A percentile compares a stretch with the other conserved stretches of the same genome.
These are phyloP conservation scores for Alfaro cultratus DNA, from an alignment of 2,797 vertebrate genomes.

Conservation along the genomic window DNA sequence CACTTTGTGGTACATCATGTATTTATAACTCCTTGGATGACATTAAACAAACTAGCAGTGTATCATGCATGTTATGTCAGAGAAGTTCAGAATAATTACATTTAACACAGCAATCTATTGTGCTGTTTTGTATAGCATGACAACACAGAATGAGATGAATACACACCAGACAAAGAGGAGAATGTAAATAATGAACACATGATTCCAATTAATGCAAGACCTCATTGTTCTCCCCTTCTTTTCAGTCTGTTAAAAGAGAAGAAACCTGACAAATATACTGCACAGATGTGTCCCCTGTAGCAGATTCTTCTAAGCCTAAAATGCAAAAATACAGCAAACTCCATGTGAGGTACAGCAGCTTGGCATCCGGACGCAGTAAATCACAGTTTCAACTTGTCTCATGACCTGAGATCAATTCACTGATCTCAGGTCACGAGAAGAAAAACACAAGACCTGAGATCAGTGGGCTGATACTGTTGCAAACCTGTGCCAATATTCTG, in stretches of 20 bases:
- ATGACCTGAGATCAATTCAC: too few species aligned
- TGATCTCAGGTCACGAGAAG: too few species aligned
- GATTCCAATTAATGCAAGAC: slow-evolving; percentile 10
- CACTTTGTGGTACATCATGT: neutral
- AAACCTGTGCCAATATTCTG: neutral
- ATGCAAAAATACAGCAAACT: neutral
- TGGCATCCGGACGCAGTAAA: slow-evolving; percentile 1
- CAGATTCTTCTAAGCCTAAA: slow-evolving; percentile 16
- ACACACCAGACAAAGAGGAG: neutral
- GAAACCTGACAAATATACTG: neutral
- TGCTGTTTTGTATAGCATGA: neutral
- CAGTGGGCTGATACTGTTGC: slow-evolving; percentile 18
- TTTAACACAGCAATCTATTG: neutral
- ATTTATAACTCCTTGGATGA: neutral
- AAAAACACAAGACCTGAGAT: too few species aligned
- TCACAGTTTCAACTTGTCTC: slow-evolving; percentile 35
- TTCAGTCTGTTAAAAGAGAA: neutral
- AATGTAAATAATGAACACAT: slow-evolving; percentile 15
- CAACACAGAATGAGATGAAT: slow-evolving; percentile 1
- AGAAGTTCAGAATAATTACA: neutral
- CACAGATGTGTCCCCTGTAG: slow-evolving; percentile 26
- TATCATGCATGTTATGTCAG: slow-evolving; percentile 1
- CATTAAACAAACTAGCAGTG: neutral
- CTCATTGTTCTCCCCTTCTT: neutral
- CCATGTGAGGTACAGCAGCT: slow-evolving; percentile 10